Evolutionary conservation across 1,140 invertebrate genomes (phyloP), one percentile per base, ranked within the genome.

Genomic region (Teleogryllus occipitalis): DNA sequence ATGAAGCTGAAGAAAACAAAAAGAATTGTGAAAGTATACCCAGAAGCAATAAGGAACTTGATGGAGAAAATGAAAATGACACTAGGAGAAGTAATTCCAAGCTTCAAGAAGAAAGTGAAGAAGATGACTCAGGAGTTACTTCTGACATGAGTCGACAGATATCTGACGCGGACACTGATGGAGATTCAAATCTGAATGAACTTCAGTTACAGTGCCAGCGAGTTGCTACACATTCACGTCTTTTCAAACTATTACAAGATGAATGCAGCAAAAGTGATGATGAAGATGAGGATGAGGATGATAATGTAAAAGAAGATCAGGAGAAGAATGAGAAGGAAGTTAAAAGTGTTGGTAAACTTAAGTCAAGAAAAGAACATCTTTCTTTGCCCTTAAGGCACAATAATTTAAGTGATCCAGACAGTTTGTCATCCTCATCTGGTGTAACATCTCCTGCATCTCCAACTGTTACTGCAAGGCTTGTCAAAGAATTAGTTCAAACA

Each of bases 111-210:
- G 89, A 90, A 81, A 89, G 88, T 54, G 91, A 91, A 76, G 92
- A 93, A 82, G 90, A 91, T 75, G 92, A 93, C 83, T 93, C 92
- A 10, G 92, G 92, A 14, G 91, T 93, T 0, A 93, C 91, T 5
- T 91, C 90, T 0, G 92, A 93, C 83, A 88, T 92, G 83, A 92
- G 91, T 81, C 86, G 91, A 65, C 90, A 91, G 80, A 88, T 92
- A 80, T 92, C 92, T 0, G 92, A 92, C 82, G 89, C 87, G 10
- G 91, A 92, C 76, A 90, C 90, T 0, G 91, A 92, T 79, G 89
- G 90, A 6, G 92, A 93, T 65, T 87, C 87, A 78, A 81, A 82
- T 46, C 87, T 87, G 80, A 85, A 88, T 6, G 88, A 89, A 80
- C 91, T 90, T 82, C 85, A 89, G 79, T 88, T 86, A 8, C 87